Evolutionary conservation across 2,113 vertebrate genomes (phyloP).

Genomic region (Indicator maculatus): DNA sequence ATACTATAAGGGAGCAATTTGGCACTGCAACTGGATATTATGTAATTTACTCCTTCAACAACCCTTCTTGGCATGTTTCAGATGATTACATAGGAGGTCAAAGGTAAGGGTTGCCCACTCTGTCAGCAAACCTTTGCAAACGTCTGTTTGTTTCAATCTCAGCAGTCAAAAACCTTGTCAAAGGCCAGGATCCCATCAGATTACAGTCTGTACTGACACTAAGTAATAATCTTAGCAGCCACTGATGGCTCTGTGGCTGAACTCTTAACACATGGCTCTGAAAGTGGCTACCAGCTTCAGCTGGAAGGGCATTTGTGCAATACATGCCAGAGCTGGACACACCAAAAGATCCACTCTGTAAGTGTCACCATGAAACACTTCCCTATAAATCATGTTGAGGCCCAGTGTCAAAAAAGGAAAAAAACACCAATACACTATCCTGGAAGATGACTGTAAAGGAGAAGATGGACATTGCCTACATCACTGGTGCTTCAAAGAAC

Average conservation of each 20-base stretch:
- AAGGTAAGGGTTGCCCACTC: not conserved
- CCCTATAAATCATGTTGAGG: not conserved
- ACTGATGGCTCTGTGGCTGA: not conserved
- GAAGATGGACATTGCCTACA: not conserved
- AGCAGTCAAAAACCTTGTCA: not conserved
- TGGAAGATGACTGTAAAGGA: not conserved
- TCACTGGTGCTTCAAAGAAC: not conserved
- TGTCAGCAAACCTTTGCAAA: not conserved
- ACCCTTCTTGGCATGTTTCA: not conserved
- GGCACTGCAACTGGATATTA: not conserved
- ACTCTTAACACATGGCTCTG: not conserved
- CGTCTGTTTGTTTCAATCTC: not conserved
- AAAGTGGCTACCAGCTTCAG: not conserved
- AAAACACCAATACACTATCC: not conserved
- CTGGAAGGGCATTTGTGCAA: not conserved
- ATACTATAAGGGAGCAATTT: not conserved
- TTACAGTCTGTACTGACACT: not conserved
- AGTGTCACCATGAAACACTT: accelerated
- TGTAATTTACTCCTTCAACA: not conserved
- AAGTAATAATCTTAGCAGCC: not conserved
- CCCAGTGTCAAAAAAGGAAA: not conserved
- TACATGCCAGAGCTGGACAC: not conserved
- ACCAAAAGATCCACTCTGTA: not conserved
- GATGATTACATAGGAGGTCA: not conserved
- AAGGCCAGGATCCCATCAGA: not conserved